Percentiles rank a stretch among this genome's conserved stretches.
Evolutionary conservation across 2,888 invertebrate species (phyloP).

Genomic region (Phyto melanocephala): DNA sequence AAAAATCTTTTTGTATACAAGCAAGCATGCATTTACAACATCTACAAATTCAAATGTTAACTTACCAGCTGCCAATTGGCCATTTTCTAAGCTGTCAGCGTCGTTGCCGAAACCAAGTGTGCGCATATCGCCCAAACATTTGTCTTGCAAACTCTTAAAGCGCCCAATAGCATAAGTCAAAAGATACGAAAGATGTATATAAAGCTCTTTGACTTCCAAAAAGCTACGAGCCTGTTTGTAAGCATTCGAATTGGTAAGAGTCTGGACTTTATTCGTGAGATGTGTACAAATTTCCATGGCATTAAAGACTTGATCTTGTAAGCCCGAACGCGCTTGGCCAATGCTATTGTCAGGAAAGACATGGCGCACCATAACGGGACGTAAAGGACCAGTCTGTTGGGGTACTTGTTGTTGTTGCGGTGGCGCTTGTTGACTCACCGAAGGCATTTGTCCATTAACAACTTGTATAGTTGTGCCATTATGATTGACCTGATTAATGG

Average conservation of each 20-base stretch:
- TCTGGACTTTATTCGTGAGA: conserved; percentile 77
- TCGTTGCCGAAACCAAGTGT: conserved; percentile 77
- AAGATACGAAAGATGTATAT: conserved; percentile 78
- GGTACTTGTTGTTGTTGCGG: conserved; percentile 38
- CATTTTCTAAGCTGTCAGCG: conserved; percentile 77
- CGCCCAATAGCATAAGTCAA: conserved; percentile 78
- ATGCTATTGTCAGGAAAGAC: conserved; percentile 73
- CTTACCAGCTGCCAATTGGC: conserved; percentile 77
- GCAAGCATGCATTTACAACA: no score
- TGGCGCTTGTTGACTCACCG: conserved; percentile 31
- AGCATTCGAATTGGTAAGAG: conserved; percentile 78
- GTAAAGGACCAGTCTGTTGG: conserved; percentile 42
- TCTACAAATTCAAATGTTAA: conserved; percentile 9
- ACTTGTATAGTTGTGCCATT: conserved; percentile 66
- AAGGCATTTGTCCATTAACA: conserved; percentile 63
- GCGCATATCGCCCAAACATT: conserved; percentile 77
- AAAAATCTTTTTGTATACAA: no score
- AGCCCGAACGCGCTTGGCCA: conserved; percentile 74
- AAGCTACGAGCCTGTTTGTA: conserved; percentile 76
- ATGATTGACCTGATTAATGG: conserved; percentile 50
- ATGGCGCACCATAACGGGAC: conserved; percentile 72
- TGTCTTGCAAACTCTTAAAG: conserved; percentile 78
- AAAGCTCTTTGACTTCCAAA: conserved; percentile 78
- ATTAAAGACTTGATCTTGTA: conserved; percentile 77
- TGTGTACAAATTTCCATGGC: conserved; percentile 78